These are phyloP conservation scores for Tiliacea aurago DNA, from an alignment of 2,888 invertebrate genomes.

Conservation along the genomic window DNA sequence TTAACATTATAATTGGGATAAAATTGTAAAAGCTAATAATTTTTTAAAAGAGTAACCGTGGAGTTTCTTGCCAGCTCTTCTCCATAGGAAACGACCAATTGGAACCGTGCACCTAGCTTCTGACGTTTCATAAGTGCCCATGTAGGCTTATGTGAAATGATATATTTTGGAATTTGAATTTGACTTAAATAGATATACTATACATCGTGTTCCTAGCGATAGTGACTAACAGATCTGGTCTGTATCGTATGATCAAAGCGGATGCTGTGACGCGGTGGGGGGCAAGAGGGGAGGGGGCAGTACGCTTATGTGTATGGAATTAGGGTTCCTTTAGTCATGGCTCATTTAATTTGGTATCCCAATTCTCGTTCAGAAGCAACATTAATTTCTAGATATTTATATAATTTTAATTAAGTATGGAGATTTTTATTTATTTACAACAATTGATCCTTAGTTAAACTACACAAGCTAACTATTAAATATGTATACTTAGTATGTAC, in stretches of 20 bases:
- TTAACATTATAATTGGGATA: not conserved
- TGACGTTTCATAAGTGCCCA: not conserved
- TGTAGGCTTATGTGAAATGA: not conserved
- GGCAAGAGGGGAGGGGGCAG: not conserved
- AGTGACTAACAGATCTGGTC: conserved; percentile 36
- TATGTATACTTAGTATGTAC: no score
- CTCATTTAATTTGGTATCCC: not conserved
- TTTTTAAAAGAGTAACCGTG: not conserved
- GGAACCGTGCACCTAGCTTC: not conserved
- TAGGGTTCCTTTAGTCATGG: conserved; percentile 42
- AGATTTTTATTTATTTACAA: no score
- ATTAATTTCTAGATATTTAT: no score
- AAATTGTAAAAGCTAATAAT: not conserved
- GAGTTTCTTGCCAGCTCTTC: not conserved
- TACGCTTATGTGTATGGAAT: conserved; percentile 28
- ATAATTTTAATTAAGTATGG: no score
- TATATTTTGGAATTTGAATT: conserved; percentile 10
- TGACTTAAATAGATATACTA: not conserved
- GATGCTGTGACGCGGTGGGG: conserved; percentile 57
- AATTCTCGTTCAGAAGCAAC: no score
- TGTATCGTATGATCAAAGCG: conserved; percentile 53
- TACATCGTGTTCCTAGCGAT: not conserved
- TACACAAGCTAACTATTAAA: no score
- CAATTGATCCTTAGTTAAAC: no score
- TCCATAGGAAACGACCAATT: not conserved